Percentiles rank a stretch among this genome's conserved stretches.
Evolutionary conservation across 2,113 vertebrate species (phyloP).

Genomic region (Corvus cornix): DNA sequence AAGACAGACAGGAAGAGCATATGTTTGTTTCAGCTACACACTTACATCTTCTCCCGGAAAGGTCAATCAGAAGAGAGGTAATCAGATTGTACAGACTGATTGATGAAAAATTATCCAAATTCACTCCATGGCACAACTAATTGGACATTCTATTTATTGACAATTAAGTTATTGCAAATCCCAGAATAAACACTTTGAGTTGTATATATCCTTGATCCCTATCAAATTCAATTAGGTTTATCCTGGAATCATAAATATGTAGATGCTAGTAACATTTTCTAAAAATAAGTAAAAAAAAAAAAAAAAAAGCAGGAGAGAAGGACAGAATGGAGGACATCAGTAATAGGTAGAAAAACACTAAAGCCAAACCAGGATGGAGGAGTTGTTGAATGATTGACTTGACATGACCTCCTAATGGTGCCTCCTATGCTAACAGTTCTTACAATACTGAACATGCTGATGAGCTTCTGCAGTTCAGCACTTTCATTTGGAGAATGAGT

Average conservation of each 20-base stretch:
- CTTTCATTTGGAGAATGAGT: neutral
- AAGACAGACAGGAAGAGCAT: neutral
- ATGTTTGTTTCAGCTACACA: neutral
- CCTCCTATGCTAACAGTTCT: neutral
- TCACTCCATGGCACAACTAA: neutral
- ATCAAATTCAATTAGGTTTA: neutral
- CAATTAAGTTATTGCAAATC: slow-evolving; percentile 23
- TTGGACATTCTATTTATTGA: neutral
- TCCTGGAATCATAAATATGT: neutral
- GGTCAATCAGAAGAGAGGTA: neutral
- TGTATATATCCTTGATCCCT: neutral
- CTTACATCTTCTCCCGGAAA: neutral
- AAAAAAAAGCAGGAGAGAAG: neutral
- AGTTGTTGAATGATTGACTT: neutral
- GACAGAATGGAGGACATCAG: neutral
- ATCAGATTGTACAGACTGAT: neutral
- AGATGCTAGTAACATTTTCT: neutral
- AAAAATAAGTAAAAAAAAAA: neutral
- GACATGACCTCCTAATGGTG: neutral
- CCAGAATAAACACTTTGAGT: slow-evolving; percentile 8
- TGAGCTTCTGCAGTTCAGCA: neutral
- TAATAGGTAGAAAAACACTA: neutral
- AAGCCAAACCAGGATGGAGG: neutral
- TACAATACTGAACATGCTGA: neutral
- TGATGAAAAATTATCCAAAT: slow-evolving; percentile 50